These are phyloP conservation scores for Antennarius maculatus DNA, from an alignment of 2,797 vertebrate species.

Conservation along the genomic window DNA sequence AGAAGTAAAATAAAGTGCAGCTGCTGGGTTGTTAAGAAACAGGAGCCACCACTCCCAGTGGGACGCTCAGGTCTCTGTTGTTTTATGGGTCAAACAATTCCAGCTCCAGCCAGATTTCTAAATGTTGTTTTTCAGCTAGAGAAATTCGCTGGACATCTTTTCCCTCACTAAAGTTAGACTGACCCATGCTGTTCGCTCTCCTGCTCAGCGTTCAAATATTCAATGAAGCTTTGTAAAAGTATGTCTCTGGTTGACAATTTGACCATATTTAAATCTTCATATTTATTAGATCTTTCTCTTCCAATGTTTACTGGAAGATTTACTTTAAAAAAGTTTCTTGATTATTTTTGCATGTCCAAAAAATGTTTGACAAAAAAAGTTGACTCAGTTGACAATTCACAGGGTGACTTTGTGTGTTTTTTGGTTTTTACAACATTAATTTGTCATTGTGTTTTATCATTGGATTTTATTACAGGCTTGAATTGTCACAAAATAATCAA, in stretches of 20 bases:
- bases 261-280: background rate
- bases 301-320: too few relatives aligned
- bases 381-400: too few relatives aligned
- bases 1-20: conserved; percentile 52
- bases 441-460: too few relatives aligned
- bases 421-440: too few relatives aligned
- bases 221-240: background rate
- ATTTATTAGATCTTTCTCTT: background rate
- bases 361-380: too few relatives aligned
- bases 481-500: too few relatives aligned
- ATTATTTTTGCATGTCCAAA: too few relatives aligned
- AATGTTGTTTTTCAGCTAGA: conserved; percentile 30
- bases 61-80: conserved; percentile 39
- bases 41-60: conserved; percentile 22
- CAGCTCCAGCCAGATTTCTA: conserved; percentile 30
- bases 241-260: background rate
- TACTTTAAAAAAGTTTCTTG: background rate
- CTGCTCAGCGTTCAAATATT: conserved; percentile 7
- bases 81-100: conserved; percentile 50
- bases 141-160: conserved; percentile 27
- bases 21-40: conserved; percentile 53
- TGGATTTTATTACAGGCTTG: too few relatives aligned
- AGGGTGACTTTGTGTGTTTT: too few relatives aligned
- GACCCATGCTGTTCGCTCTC: conserved; percentile 4
- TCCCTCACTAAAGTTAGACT: conserved; percentile 13